These are phyloP conservation scores for Psilanteris sp. DNA, from an alignment of 1,140 invertebrate genomes.

Conservation along the genomic window DNA sequence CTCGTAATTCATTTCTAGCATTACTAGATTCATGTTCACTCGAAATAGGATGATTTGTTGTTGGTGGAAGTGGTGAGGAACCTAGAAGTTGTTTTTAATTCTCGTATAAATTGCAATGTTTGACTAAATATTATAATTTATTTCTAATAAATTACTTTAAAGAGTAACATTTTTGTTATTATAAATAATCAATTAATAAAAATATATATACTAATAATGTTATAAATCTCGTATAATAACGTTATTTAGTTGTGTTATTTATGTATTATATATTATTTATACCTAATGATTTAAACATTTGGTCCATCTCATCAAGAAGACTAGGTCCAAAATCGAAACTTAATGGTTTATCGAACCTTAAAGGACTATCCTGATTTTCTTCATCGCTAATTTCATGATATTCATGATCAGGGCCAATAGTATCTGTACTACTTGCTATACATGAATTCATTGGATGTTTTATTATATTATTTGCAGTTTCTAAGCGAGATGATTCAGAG, in stretches of 20 bases:
- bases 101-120: too few relatives aligned
- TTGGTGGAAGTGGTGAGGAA: constrained; percentile 74
- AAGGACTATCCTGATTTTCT: constrained; percentile 82
- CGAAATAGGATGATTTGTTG: constrained; percentile 74
- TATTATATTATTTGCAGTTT: constrained; percentile 59
- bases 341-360: constrained; percentile 77
- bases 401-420: constrained; percentile 84
- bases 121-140: too few relatives aligned
- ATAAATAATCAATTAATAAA: too few relatives aligned
- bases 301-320: constrained; percentile 96
- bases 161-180: too few relatives aligned
- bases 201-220: too few relatives aligned
- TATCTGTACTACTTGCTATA: constrained; percentile 67
- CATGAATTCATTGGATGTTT: constrained; percentile 67
- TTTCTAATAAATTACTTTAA: too few relatives aligned
- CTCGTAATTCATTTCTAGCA: constrained; percentile 86
- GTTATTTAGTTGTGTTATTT: too few relatives aligned
- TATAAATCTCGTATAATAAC: too few relatives aligned
- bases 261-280: too few relatives aligned
- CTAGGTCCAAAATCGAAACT: constrained; percentile 95
- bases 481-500: constrained; percentile 72
- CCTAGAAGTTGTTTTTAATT: constrained; percentile 55
- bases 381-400: constrained; percentile 97
- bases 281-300: constrained; percentile 90
- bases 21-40: constrained; percentile 85